Evolutionary conservation across 2,113 vertebrate species (phyloP).

Genomic region (Erythrocercus mccallii): DNA sequence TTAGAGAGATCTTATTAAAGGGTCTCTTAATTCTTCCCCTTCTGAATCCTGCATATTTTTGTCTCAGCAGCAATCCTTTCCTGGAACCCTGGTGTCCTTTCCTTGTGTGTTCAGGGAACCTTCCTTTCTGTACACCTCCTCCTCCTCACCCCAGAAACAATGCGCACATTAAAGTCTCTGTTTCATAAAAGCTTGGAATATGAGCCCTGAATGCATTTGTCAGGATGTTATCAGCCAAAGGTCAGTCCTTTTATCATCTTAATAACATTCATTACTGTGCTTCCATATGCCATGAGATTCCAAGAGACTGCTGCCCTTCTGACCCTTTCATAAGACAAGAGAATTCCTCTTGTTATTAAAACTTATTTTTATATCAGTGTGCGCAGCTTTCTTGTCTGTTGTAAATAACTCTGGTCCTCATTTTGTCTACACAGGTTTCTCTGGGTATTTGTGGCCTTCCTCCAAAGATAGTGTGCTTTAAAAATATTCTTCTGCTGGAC

Average conservation of each 20-base stretch:
- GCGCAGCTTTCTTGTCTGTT: background rate
- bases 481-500: background rate
- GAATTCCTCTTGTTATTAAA: slow-evolving; percentile 45
- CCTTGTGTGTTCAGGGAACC: background rate
- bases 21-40: background rate
- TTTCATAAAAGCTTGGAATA: background rate
- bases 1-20: background rate
- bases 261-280: background rate
- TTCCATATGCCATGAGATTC: slow-evolving; percentile 1
- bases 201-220: background rate
- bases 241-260: slow-evolving; percentile 31
- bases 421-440: background rate
- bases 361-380: background rate
- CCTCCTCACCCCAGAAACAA: background rate
- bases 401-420: background rate
- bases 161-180: background rate
- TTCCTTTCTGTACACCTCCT: background rate
- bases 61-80: background rate
- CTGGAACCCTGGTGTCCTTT: background rate
- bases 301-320: background rate
- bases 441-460: background rate
- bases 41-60: background rate
- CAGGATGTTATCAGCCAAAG: slow-evolving; percentile 33
- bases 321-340: background rate
- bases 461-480: background rate